Evolutionary conservation across 1,140 invertebrate genomes (phyloP).

Genomic region (Pachyrhynchus sulphureomaculatus): DNA sequence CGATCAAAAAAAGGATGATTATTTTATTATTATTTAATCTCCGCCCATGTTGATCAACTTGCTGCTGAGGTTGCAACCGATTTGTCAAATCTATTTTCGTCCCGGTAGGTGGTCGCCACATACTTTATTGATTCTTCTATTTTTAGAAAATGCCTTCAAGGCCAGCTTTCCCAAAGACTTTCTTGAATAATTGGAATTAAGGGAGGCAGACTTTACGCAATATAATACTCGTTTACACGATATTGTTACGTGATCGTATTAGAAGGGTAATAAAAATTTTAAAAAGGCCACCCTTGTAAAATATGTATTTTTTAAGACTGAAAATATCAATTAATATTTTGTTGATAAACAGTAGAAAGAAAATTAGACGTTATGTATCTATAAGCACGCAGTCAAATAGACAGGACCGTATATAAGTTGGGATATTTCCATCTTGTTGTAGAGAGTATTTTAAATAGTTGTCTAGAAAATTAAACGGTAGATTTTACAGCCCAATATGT

Average conservation of each 20-base stretch:
- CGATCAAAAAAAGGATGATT: too few relatives aligned
- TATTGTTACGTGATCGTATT: neutral
- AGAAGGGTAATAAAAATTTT: neutral
- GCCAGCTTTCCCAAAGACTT: conserved; percentile 1
- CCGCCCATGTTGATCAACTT: too few relatives aligned
- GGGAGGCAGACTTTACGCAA: neutral
- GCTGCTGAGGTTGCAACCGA: conserved; percentile 3
- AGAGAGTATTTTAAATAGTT: too few relatives aligned
- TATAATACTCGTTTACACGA: neutral
- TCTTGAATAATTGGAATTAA: conserved; percentile 16
- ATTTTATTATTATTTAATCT: too few relatives aligned
- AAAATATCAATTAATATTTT: too few relatives aligned
- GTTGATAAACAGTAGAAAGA: too few relatives aligned
- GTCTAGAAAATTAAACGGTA: too few relatives aligned
- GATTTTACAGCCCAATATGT: too few relatives aligned
- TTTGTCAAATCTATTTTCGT: conserved; percentile 27
- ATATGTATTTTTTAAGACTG: neutral
- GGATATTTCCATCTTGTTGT: too few relatives aligned
- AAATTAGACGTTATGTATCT: too few relatives aligned
- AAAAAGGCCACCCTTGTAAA: neutral
- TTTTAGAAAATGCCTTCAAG: conserved; percentile 31
- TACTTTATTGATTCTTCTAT: conserved; percentile 34
- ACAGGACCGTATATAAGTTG: too few relatives aligned
- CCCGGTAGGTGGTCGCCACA: conserved; percentile 24
- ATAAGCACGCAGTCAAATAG: too few relatives aligned